Percentiles rank a stretch among this genome's conserved stretches.
Conservation (phyloP, 2,888 invertebrate species). For the Dasypogon diadema region DNA sequence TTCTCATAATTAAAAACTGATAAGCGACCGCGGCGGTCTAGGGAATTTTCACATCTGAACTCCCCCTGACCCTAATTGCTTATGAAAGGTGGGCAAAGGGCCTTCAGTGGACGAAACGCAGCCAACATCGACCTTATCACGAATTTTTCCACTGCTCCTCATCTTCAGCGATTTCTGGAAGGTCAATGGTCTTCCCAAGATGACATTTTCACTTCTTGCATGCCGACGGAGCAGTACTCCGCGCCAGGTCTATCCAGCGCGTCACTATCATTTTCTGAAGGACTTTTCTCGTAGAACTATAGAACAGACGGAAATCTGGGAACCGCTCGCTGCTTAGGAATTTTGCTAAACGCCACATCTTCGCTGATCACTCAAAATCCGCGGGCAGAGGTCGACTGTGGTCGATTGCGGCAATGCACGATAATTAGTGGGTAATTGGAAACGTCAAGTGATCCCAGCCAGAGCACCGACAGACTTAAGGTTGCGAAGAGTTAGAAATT, state of each 20-base stretch:
- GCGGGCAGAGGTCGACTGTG: not conserved
- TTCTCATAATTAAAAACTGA: slow-evolving; percentile 15
- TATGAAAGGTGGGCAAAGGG: slow-evolving; percentile 3
- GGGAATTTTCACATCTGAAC: slow-evolving; percentile 7
- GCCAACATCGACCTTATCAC: not conserved
- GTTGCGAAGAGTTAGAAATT: slow-evolving; percentile 7
- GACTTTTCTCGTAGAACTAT: not conserved
- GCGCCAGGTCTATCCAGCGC: slow-evolving; percentile 8
- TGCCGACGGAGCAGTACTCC: not conserved
- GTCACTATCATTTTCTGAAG: slow-evolving; percentile 19
- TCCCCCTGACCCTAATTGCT: slow-evolving; percentile 46
- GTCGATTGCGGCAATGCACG: not conserved
- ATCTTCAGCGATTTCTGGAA: slow-evolving; percentile 2
- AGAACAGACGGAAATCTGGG: too few species aligned
- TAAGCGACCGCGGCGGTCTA: not conserved
- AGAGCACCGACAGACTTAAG: not conserved
- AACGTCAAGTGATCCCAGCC: not conserved
- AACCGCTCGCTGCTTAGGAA: not conserved
- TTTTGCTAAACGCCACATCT: not conserved
- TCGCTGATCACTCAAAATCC: not conserved
- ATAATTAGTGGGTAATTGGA: not conserved
- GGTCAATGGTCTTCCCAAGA: slow-evolving; percentile 17
- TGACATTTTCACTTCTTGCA: not conserved
- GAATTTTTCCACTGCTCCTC: slow-evolving; percentile 27
- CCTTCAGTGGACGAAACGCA: slow-evolving; percentile 18